A percentile compares a stretch with the other conserved stretches of the same genome.
These are phyloP conservation scores for Holacanthus passer DNA, from an alignment of 2,113 vertebrate species.

Conservation along the genomic window DNA sequence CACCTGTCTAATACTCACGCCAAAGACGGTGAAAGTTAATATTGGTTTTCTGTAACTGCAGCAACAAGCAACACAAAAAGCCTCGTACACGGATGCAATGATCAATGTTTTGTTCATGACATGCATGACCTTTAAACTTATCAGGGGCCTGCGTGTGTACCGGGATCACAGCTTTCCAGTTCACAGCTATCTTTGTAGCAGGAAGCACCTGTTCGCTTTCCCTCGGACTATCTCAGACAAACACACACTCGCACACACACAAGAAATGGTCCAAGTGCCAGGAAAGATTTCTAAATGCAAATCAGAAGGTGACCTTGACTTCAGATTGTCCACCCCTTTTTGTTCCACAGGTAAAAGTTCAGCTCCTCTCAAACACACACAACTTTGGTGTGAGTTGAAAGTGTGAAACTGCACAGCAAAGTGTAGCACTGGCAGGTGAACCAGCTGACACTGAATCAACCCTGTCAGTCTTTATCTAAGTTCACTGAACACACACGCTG, in stretches of 20 bases:
- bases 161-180: slow-evolving; percentile 3
- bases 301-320: neutral
- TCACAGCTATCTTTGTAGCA: neutral
- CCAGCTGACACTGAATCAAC: neutral
- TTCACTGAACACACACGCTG: neutral
- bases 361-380: neutral
- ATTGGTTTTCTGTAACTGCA: neutral
- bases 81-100: neutral
- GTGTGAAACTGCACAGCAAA: neutral
- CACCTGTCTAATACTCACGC: neutral
- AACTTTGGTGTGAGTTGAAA: neutral
- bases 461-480: neutral
- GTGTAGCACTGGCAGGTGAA: neutral
- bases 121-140: neutral
- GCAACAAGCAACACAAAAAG: neutral
- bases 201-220: slow-evolving; percentile 36
- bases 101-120: neutral
- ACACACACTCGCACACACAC: neutral
- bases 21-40: neutral
- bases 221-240: slow-evolving; percentile 5
- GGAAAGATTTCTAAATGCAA: slow-evolving; percentile 9
- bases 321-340: neutral
- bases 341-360: neutral
- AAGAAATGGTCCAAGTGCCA: neutral
- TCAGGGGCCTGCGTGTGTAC: neutral